These are phyloP conservation scores for Poecilia latipinna DNA, from an alignment of 2,113 vertebrate species.

Conservation along the genomic window DNA sequence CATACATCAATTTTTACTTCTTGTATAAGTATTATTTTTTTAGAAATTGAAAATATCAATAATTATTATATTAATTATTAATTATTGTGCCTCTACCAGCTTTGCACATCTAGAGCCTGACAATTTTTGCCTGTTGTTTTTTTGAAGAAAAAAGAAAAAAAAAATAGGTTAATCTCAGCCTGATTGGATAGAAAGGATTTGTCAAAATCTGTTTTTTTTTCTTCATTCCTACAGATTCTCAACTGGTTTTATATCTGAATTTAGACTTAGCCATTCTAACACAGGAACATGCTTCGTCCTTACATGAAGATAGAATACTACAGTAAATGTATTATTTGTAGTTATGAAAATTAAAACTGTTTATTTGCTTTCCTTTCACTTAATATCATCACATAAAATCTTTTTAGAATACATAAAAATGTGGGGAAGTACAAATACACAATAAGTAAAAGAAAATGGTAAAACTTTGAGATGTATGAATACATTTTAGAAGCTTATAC, in stretches of 20 bases:
- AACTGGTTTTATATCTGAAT: constrained; percentile 53
- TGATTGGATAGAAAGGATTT: too few relatives aligned
- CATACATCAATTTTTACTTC: constrained; percentile 1
- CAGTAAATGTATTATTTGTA: too few relatives aligned
- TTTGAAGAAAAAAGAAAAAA: too few relatives aligned
- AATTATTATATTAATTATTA: too few relatives aligned
- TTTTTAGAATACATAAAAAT: not conserved
- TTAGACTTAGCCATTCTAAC: constrained; percentile 48
- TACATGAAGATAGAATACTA: too few relatives aligned
- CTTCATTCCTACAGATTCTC: constrained; percentile 13
- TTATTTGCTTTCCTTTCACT: not conserved
- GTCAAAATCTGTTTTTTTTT: too few relatives aligned
- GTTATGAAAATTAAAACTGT: not conserved
- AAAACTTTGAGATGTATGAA: not conserved
- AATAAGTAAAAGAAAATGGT: not conserved
- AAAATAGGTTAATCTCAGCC: too few relatives aligned
- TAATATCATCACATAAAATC: not conserved
- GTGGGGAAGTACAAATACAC: not conserved
- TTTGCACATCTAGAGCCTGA: too few relatives aligned
- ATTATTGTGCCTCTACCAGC: too few relatives aligned
- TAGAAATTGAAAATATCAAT: too few relatives aligned
- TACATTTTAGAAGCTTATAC: not conserved
- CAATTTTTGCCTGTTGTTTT: too few relatives aligned
- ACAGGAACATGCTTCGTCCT: not conserved
- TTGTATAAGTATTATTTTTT: not conserved